Conservation (phyloP, 2,113 vertebrate genomes). For the Perccottus glenii region DNA sequence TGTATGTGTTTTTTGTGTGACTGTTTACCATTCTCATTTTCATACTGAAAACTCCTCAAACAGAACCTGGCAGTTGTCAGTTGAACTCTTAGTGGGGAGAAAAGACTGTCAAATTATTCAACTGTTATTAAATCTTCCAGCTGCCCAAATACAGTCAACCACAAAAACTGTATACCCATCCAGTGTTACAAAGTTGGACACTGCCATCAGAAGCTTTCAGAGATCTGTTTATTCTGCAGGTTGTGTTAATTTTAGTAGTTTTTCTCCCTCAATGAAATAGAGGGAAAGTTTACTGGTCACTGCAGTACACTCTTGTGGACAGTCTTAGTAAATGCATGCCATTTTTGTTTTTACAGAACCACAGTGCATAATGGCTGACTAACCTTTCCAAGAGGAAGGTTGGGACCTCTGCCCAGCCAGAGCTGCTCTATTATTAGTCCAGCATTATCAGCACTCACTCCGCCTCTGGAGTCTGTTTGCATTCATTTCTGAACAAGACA, state of each 20-base stretch:
- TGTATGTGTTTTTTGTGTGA: too few relatives aligned
- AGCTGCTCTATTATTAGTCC: conserved; percentile 52
- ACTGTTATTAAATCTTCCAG: conserved; percentile 40
- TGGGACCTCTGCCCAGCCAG: conserved; percentile 29
- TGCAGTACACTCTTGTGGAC: conserved; percentile 64
- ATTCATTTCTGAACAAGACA: conserved; percentile 13
- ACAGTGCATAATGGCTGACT: conserved; percentile 9
- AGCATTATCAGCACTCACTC: conserved; percentile 31
- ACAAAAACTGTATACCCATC: conserved; percentile 4
- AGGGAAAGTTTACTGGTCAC: not conserved
- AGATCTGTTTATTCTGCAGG: conserved; percentile 35
- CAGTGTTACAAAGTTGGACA: conserved; percentile 14
- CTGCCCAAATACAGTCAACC: conserved; percentile 65
- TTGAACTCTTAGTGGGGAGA: not conserved
- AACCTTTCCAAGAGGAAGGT: conserved; percentile 39
- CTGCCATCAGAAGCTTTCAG: conserved; percentile 16
- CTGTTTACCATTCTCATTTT: too few relatives aligned
- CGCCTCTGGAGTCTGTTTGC: conserved; percentile 28
- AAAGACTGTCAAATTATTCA: conserved; percentile 14
- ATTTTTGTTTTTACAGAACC: not conserved
- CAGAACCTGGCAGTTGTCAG: not conserved
- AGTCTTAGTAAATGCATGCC: conserved; percentile 48
- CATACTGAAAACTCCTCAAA: not conserved
- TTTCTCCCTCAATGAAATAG: not conserved
- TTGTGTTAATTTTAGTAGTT: too few relatives aligned